These are phyloP conservation scores for Platysteira castanea DNA, from an alignment of 2,113 vertebrate genomes.

Conservation along the genomic window DNA sequence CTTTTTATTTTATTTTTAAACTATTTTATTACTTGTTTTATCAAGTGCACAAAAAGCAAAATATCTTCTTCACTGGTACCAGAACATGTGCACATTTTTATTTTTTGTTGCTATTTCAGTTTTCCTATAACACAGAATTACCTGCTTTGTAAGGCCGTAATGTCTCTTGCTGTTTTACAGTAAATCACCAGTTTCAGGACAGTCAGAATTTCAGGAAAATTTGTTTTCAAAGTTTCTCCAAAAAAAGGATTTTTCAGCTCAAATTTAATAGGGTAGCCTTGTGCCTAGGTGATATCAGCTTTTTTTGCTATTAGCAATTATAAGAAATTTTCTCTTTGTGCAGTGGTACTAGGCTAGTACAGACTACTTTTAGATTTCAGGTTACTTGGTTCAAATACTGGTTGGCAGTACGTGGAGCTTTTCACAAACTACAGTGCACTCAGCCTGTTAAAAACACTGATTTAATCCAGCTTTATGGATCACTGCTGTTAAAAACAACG, in stretches of 20 bases:
- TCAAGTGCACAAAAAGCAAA: background rate
- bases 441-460: constrained; percentile 35
- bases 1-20: background rate
- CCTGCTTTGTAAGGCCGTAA: background rate
- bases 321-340: constrained; percentile 31
- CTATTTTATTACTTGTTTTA: background rate
- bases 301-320: constrained; percentile 6
- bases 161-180: background rate
- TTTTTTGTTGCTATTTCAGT: background rate
- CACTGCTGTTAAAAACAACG: constrained; percentile 34
- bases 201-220: background rate
- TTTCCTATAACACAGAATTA: background rate
- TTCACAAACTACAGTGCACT: constrained; percentile 45
- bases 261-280: background rate
- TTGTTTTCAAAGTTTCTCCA: background rate
- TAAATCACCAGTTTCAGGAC: background rate
- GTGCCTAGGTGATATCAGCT: background rate
- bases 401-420: constrained; percentile 30
- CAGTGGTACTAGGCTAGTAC: background rate
- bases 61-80: background rate
- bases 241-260: background rate
- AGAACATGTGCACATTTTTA: background rate
- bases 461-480: constrained; percentile 59
- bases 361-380: constrained; percentile 56
- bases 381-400: constrained; percentile 47